Conservation (phyloP, 2,888 invertebrate genomes). For the Eupithecia exiguata region DNA sequence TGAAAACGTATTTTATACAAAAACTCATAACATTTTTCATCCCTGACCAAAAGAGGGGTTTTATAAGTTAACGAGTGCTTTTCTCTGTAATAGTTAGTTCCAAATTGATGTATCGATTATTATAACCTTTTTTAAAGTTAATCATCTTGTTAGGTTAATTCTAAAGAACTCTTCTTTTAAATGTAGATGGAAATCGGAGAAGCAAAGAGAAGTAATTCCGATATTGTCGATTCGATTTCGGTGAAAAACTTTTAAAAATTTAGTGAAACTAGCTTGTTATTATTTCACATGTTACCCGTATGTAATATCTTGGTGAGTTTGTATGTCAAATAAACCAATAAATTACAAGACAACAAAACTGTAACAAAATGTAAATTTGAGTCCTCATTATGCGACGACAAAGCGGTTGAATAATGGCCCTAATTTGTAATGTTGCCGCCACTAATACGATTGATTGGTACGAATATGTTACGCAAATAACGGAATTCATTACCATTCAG, state of each 20-base stretch:
- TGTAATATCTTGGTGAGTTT: too few species aligned
- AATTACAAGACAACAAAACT: neutral
- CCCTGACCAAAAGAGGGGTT: neutral
- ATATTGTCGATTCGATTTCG: too few species aligned
- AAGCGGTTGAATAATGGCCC: slow-evolving; percentile 30
- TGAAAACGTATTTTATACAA: neutral
- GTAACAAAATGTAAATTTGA: slow-evolving; percentile 22
- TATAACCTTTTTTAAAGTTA: neutral
- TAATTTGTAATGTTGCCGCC: slow-evolving; percentile 22
- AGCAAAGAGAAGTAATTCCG: too few species aligned
- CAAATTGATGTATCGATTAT: neutral
- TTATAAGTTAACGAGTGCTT: neutral
- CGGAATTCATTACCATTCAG: neutral
- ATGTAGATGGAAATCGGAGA: too few species aligned
- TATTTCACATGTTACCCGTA: too few species aligned
- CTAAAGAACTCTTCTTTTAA: too few species aligned
- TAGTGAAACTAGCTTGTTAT: too few species aligned
- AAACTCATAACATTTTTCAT: neutral
- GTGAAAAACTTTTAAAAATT: too few species aligned
- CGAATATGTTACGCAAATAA: slow-evolving; percentile 17
- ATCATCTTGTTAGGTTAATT: too few species aligned
- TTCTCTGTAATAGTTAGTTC: neutral
- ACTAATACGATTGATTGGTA: slow-evolving; percentile 20
- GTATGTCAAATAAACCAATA: neutral
- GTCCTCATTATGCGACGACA: slow-evolving; percentile 20